phyloP scores from a whole-genome alignment of 2,113 vertebrate genomes.

The Sclerurus mexicanus region DNA sequence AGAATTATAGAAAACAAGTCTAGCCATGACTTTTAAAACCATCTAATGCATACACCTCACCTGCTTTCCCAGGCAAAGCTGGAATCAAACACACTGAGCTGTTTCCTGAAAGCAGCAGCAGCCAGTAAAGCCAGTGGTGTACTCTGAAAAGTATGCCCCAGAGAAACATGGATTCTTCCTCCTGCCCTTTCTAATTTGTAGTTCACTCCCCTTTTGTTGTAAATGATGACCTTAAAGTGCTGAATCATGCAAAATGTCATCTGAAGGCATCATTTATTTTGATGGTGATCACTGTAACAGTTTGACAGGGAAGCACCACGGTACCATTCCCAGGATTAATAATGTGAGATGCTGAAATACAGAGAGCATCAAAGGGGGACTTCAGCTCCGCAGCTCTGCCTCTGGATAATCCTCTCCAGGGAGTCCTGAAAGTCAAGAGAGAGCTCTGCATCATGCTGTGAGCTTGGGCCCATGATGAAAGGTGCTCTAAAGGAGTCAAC shows the following conservation, averaged over 20 bases:
- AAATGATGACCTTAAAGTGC: not conserved
- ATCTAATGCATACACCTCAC: not conserved
- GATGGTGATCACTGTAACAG: rapidly evolving
- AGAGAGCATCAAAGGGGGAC: not conserved
- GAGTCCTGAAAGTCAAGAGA: not conserved
- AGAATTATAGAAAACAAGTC: not conserved
- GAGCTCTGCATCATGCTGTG: not conserved
- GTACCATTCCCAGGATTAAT: not conserved
- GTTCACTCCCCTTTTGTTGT: not conserved
- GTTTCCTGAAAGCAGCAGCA: not conserved
- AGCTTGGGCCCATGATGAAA: conserved; percentile 16
- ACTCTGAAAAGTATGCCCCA: not conserved
- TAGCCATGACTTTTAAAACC: not conserved
- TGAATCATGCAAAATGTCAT: not conserved
- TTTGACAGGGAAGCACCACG: not conserved
- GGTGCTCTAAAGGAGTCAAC: conserved; percentile 9
- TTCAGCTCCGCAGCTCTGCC: not conserved
- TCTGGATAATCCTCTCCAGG: not conserved
- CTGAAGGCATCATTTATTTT: not conserved
- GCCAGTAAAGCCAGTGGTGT: not conserved
- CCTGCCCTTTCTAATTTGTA: not conserved
- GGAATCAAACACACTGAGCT: not conserved
- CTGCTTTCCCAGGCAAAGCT: not conserved
- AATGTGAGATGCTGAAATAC: not conserved
- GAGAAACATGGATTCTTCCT: not conserved